Evolutionary conservation across 2,797 vertebrate species (phyloP).

Genomic region (Sebastes kiyomatsui): DNA sequence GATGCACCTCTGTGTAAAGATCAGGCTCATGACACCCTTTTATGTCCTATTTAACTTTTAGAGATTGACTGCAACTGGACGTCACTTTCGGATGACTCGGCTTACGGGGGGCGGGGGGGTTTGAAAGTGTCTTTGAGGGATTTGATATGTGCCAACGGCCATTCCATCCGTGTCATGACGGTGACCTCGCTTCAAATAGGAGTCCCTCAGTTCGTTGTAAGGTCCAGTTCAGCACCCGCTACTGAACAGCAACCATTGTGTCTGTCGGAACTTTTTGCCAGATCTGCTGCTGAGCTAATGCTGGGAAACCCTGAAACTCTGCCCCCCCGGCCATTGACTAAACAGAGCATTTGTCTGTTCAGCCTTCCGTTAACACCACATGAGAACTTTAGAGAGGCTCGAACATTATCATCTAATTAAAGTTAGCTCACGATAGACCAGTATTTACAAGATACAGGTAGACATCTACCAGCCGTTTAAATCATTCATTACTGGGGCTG

Average conservation of each 20-base stretch:
- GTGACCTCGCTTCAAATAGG: slow-evolving; percentile 44
- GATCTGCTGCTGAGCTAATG: slow-evolving; percentile 57
- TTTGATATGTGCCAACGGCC: slow-evolving; percentile 39
- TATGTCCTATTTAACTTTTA: slow-evolving; percentile 37
- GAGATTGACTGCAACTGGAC: slow-evolving; percentile 20
- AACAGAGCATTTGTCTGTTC: slow-evolving; percentile 65
- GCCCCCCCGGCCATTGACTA: slow-evolving; percentile 43
- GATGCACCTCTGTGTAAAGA: slow-evolving; percentile 56
- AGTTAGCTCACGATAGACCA: slow-evolving; percentile 37
- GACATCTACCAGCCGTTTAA: slow-evolving; percentile 40
- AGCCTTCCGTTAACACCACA: slow-evolving; percentile 43
- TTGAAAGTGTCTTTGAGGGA: slow-evolving; percentile 30
- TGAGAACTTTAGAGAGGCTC: slow-evolving; percentile 41
- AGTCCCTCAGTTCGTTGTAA: slow-evolving; percentile 12
- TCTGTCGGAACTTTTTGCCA: slow-evolving; percentile 51
- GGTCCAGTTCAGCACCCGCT: slow-evolving; percentile 73
- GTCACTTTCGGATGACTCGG: slow-evolving; percentile 36
- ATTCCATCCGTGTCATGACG: slow-evolving; percentile 29
- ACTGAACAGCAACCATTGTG: slow-evolving; percentile 75
- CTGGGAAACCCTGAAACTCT: slow-evolving; percentile 64
- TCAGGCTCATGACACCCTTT: slow-evolving; percentile 32
- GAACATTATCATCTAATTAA: slow-evolving; percentile 48
- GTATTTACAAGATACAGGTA: slow-evolving; percentile 45
- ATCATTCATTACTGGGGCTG: slow-evolving; percentile 31
- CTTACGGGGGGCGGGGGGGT: background rate